Evolutionary conservation across 2,888 invertebrate species (phyloP).

Genomic region (Campopleginae sp.): DNA sequence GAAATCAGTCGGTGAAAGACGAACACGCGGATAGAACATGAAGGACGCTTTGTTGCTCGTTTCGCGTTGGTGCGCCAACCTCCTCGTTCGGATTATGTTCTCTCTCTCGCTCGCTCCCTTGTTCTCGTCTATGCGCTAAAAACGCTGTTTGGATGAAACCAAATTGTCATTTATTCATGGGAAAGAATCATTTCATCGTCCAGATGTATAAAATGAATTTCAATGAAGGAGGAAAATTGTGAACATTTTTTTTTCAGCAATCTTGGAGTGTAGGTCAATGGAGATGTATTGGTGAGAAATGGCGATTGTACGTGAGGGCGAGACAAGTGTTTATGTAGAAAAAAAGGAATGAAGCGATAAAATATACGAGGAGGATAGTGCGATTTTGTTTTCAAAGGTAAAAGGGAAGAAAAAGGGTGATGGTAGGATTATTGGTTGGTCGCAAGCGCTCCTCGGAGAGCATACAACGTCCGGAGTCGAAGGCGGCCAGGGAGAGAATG

Average conservation of each 20-base stretch:
- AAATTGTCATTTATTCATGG: not conserved
- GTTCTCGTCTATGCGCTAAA: not conserved
- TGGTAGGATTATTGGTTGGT: conserved; percentile 28
- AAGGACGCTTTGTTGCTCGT: conserved; percentile 66
- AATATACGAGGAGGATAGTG: not conserved
- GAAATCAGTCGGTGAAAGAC: conserved; percentile 33
- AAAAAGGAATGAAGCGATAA: not conserved
- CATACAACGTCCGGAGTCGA: conserved; percentile 74
- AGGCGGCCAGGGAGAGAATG: conserved; percentile 80
- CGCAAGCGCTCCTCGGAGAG: conserved; percentile 18
- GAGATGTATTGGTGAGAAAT: not conserved
- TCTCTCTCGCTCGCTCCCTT: conserved; percentile 57
- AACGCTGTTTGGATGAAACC: not conserved
- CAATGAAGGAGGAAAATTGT: not conserved
- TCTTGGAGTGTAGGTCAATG: not conserved
- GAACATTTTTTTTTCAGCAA: not conserved
- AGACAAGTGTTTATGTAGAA: not conserved
- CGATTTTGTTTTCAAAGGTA: conserved; percentile 1
- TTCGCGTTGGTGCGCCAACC: conserved; percentile 72
- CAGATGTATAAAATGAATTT: too few relatives aligned
- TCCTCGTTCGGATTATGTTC: conserved; percentile 75
- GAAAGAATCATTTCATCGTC: not conserved
- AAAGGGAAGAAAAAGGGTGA: conserved; percentile 9
- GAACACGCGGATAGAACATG: conserved; percentile 52
- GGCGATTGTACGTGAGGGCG: not conserved